Base-by-base conservation (phyloP, 2,797 vertebrate genomes). In the Eurystomus glaucurus region DNA sequence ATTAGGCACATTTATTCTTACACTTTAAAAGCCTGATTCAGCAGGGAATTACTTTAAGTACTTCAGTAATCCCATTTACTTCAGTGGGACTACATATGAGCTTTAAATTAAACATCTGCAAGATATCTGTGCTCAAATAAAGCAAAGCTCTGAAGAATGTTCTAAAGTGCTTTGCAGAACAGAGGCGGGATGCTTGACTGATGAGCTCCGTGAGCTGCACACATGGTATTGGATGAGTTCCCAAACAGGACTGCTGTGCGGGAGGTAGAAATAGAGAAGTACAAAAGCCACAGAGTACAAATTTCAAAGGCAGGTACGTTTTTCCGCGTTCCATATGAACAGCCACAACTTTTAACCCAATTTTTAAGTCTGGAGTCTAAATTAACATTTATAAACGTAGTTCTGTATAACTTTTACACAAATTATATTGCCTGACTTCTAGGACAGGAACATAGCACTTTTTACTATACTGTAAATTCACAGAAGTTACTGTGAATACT, bases 101-200 rank as follows among this genome's bases (percentile, higher is more conserved):
- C 93, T 93, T 94, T 97, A 95, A 95, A 95, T 94, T 93, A 97
- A 97, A 95, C 95, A 97, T 96, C 95, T 97, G 96, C 88, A 94
- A 96, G 88, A 89, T 94, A 93, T 96, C 93, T 93, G 62, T 54
- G 75, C 83, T 93, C 70, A 92, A 93, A 89, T 85, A 96, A 89
- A 95, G 77, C 81, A 91, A 50, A 93, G 86, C 91, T 89, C 70
- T 0, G 0, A 92, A 90, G 85, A 80, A 88, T 77, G 52, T 89
- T 93, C 51, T 89, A 71, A 88, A 94, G 61, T 88, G 62, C 65
- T 88, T 78, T 90, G 69, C 54, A 68, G 85, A 92, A 76, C 28
- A 50, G 66, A 72, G 64, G 41, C 80, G 43, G 80, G 62, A 66
- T 79, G 39, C 82, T 96, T 81, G 70, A 46, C 62, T 48, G 70